These are phyloP conservation scores for Dynastes hyllus DNA, from an alignment of 2,888 invertebrate species.

Conservation along the genomic window DNA sequence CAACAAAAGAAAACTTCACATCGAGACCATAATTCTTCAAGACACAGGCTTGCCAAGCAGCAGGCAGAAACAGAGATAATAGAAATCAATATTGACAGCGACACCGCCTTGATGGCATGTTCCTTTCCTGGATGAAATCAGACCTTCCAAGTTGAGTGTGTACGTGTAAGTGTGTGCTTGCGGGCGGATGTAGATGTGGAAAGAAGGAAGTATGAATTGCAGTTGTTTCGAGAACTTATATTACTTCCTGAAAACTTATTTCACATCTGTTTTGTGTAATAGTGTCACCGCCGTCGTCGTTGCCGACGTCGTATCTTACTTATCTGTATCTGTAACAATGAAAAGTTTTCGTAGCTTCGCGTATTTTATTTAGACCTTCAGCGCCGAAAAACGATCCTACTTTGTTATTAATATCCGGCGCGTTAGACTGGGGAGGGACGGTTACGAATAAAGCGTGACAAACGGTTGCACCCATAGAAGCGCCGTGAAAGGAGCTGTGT, in stretches of 20 bases:
- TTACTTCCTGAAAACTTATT: conserved; percentile 41
- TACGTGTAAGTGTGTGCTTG: background rate
- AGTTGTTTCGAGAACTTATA: conserved; percentile 42
- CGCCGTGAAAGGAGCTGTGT: no score
- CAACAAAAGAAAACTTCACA: no score
- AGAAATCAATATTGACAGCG: conserved; percentile 29
- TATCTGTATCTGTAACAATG: conserved; percentile 33
- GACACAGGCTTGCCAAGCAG: background rate
- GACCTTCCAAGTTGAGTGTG: background rate
- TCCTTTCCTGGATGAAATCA: background rate
- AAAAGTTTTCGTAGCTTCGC: conserved; percentile 15
- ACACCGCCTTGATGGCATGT: background rate
- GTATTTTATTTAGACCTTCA: conserved; percentile 8
- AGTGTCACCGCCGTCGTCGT: conserved; percentile 1
- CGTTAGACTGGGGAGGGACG: no score
- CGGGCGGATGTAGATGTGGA: background rate
- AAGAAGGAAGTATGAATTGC: conserved; percentile 19
- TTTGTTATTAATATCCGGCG: no score
- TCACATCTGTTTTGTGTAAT: conserved; percentile 40
- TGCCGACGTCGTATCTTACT: conserved; percentile 29
- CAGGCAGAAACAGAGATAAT: conserved; percentile 8
- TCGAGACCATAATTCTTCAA: background rate
- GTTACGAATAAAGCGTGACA: no score
- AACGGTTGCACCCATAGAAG: no score
- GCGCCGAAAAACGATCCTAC: no score